phyloP scores from a whole-genome alignment of 2,888 invertebrate species.

The Phalera bucephala region DNA sequence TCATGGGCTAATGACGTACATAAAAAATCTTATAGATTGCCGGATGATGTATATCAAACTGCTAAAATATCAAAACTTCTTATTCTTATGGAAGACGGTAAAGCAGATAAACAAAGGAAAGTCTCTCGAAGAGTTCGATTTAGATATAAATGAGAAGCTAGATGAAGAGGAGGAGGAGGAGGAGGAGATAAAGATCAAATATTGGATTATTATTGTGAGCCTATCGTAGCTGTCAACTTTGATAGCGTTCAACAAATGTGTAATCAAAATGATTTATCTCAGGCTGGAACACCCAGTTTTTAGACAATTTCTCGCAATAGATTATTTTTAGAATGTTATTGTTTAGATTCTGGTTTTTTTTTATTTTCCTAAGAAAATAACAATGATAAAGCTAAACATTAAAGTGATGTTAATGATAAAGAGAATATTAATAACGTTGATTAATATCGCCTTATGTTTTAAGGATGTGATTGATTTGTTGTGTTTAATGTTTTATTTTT shows the following conservation, averaged over 20 bases:
- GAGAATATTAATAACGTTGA: too few species aligned
- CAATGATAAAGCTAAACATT: too few species aligned
- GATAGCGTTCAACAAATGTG: conserved; percentile 13
- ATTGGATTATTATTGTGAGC: conserved; percentile 11
- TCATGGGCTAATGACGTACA: conserved; percentile 33
- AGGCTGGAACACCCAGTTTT: conserved; percentile 15
- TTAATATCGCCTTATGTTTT: too few species aligned
- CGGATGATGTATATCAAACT: conserved; percentile 36
- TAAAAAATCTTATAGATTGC: conserved; percentile 30
- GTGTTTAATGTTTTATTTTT: too few species aligned
- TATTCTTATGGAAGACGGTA: conserved; percentile 37
- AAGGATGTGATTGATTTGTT: too few species aligned
- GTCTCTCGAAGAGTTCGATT: conserved; percentile 26
- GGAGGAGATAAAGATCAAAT: conserved; percentile 17
- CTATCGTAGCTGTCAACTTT: conserved; percentile 6
- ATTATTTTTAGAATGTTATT: conserved; percentile 3
- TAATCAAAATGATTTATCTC: conserved; percentile 16
- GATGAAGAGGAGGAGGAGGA: too few species aligned
- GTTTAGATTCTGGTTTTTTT: too few species aligned
- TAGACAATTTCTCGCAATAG: conserved; percentile 16
- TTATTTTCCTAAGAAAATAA: too few species aligned
- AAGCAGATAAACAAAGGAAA: conserved; percentile 35
- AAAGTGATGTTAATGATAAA: too few species aligned
- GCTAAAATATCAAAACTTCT: conserved; percentile 40
- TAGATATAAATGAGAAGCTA: conserved; percentile 31